These are phyloP conservation scores for Nephrotoma guestfalica DNA, from an alignment of 2,888 invertebrate genomes.

Conservation along the genomic window DNA sequence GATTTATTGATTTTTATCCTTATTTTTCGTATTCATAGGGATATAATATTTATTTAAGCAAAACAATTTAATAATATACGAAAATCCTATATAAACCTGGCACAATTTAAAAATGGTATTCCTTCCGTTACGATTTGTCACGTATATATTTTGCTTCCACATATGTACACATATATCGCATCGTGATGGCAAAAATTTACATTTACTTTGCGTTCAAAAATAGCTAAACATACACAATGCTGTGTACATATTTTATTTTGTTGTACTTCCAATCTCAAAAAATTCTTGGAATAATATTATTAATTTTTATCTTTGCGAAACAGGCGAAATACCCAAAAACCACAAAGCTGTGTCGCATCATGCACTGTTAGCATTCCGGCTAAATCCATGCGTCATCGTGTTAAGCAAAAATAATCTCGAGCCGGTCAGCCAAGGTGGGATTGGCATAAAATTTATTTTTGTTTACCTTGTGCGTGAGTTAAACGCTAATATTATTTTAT, in stretches of 20 bases:
- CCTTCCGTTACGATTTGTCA: not conserved
- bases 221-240: not conserved
- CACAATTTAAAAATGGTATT: not conserved
- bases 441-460: not conserved
- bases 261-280: not conserved
- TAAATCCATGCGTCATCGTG: not conserved
- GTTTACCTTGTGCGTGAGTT: not conserved
- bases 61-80: too few relatives aligned
- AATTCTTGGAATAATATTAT: not conserved
- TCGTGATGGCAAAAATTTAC: not conserved
- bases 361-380: not conserved
- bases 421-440: not conserved
- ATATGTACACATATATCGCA: not conserved
- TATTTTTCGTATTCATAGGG: too few relatives aligned
- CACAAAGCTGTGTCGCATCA: not conserved
- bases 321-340: not conserved
- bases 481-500: not conserved
- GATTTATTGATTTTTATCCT: too few relatives aligned
- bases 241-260: not conserved
- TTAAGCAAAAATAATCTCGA: not conserved
- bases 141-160: not conserved
- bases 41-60: too few relatives aligned
- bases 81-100: too few relatives aligned
- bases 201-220: not conserved
- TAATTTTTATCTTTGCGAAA: not conserved